These are phyloP conservation scores for Argya squamiceps DNA, from an alignment of 2,797 vertebrate genomes.

Conservation along the genomic window DNA sequence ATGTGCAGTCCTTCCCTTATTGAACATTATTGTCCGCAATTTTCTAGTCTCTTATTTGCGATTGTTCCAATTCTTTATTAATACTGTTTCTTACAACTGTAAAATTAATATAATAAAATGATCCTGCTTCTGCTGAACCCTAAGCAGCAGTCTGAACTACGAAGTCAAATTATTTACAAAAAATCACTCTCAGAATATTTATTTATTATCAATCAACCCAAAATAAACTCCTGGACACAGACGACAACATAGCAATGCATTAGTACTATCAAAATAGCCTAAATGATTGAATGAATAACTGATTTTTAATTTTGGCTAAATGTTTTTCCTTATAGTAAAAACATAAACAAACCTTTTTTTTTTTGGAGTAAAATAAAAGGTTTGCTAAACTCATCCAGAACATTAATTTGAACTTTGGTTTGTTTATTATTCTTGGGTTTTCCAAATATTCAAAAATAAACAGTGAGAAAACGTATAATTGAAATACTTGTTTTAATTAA, in stretches of 20 bases:
- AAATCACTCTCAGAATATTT: neutral
- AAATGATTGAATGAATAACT: neutral
- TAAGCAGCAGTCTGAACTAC: neutral
- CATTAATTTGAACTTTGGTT: neutral
- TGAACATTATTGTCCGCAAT: neutral
- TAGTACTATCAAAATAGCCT: neutral
- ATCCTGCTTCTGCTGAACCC: neutral
- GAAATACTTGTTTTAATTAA: neutral
- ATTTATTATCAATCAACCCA: neutral
- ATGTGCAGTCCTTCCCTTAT: neutral
- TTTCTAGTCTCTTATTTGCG: neutral
- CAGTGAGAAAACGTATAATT: neutral
- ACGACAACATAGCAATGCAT: neutral
- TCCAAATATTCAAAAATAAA: neutral
- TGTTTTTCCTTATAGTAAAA: neutral
- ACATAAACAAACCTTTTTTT: rapidly evolving
- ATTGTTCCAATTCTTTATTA: neutral
- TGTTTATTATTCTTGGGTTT: neutral
- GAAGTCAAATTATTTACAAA: neutral
- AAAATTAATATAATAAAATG: neutral
- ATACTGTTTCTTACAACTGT: neutral
- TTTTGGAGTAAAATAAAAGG: neutral
- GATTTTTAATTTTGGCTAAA: neutral
- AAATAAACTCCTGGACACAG: neutral
- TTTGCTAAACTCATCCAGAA: neutral